These are phyloP conservation scores for Drosophila greeni DNA, from an alignment of 2,888 invertebrate species.

Conservation along the genomic window DNA sequence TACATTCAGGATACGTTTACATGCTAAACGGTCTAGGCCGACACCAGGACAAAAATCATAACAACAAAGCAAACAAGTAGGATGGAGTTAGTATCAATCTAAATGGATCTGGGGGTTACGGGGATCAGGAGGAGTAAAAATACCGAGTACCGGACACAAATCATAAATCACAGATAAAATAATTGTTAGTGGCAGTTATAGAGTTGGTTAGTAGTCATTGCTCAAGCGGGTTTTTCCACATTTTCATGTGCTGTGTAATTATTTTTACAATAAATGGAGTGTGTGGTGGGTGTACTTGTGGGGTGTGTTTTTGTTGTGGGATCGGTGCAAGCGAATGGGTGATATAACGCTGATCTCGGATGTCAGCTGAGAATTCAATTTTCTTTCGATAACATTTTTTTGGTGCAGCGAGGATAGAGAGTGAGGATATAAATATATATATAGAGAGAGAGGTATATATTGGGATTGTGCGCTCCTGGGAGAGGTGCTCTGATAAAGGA, in stretches of 20 bases:
- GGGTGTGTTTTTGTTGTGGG: slow-evolving; percentile 27
- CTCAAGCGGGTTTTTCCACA: slow-evolving; percentile 50
- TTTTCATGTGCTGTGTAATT: slow-evolving; percentile 53
- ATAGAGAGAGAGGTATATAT: slow-evolving; percentile 33
- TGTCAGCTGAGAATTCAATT: slow-evolving; percentile 52
- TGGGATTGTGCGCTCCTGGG: slow-evolving; percentile 65
- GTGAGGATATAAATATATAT: slow-evolving; percentile 33
- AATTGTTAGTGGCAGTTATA: slow-evolving; percentile 33
- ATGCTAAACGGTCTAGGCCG: slow-evolving; percentile 24
- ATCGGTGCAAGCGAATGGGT: slow-evolving; percentile 60
- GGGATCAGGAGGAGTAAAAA: slow-evolving; percentile 37
- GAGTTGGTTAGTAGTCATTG: slow-evolving; percentile 51
- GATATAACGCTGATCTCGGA: slow-evolving; percentile 42
- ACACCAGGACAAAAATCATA: slow-evolving; percentile 34
- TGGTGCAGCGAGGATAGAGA: slow-evolving; percentile 41
- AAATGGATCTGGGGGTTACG: slow-evolving; percentile 22
- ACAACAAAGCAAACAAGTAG: slow-evolving; percentile 42
- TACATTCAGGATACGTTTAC: too few relatives aligned
- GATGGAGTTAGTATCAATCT: slow-evolving; percentile 36
- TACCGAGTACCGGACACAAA: slow-evolving; percentile 42
- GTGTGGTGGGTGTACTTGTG: slow-evolving; percentile 25
- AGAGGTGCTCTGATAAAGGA: slow-evolving; percentile 60
- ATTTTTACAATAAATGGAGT: slow-evolving; percentile 49
- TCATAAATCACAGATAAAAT: slow-evolving; percentile 18
- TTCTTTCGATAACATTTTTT: slow-evolving; percentile 16